Evolutionary conservation across 2,797 vertebrate genomes (phyloP).

Genomic region (Aselliscus stoliczkanus): DNA sequence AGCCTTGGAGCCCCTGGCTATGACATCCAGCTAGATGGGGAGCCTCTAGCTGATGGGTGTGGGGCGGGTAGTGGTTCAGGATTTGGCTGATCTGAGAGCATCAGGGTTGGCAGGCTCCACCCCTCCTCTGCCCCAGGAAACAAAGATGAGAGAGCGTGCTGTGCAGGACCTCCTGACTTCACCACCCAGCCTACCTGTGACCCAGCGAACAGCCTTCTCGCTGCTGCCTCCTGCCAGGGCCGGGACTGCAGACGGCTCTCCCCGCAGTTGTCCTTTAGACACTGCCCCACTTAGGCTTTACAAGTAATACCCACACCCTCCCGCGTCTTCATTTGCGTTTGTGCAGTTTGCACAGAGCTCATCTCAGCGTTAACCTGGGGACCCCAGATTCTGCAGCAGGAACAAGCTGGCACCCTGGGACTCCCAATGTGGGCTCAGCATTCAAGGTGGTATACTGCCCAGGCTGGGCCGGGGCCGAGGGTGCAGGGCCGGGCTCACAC

Average conservation of each 20-base stretch:
- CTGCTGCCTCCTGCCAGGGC: not conserved
- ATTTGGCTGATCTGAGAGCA: not conserved
- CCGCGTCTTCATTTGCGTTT: not conserved
- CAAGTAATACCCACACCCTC: fast-evolving
- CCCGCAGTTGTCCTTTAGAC: not conserved
- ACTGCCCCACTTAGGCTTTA: too few species aligned
- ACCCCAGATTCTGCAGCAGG: not conserved
- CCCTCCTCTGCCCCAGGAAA: not conserved
- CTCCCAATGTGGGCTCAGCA: not conserved
- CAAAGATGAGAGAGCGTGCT: too few species aligned
- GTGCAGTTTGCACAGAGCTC: not conserved
- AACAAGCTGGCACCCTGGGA: not conserved
- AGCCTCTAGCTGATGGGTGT: not conserved
- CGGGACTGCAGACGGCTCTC: too few species aligned
- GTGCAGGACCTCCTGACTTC: not conserved
- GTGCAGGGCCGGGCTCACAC: too few species aligned
- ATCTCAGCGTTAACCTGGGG: not conserved
- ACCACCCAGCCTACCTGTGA: fast-evolving
- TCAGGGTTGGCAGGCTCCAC: not conserved
- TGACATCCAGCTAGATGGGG: not conserved
- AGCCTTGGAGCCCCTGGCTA: not conserved
- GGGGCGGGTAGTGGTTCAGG: fast-evolving
- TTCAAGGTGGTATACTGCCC: not conserved
- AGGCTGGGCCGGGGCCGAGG: not conserved
- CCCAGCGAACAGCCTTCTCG: not conserved